Evolutionary conservation across 2,113 vertebrate species (phyloP), one percentile per base, ranked within the genome.

Genomic region (Hippocampus abdominalis): DNA sequence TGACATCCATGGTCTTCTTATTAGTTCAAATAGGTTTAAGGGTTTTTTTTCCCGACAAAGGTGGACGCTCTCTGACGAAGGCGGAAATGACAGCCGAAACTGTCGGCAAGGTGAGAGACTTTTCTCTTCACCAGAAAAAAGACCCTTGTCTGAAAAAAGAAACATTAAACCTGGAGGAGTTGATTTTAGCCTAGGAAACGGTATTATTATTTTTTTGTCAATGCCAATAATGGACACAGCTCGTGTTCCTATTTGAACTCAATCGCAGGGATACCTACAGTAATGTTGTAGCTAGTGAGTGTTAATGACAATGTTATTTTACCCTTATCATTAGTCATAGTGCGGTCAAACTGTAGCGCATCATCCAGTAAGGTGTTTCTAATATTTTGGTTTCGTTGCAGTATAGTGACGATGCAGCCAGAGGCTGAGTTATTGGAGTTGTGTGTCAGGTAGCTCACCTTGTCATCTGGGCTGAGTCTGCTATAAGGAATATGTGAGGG

Each of bases 401-500:
- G 8, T 44, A 44, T 44, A 12, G 11, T 42, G 9, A 42, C 40
- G 11, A 13, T 49, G 4, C 32, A 36, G 32, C 49, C 21, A 54
- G 23, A 54, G 9, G 11, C 8, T 62, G 32, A n/a, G 20, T 12
- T 21, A 11, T 40, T 62, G 8, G 4, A 39, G 18, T 62, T 32
- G 15, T 59, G 8, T 29, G 3, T 4, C 15, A 59, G 12, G 25
- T 23, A 29, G 21, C 23, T 21, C 71, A 93, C 93, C 90, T 93
- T 93, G 80, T 85, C 87, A 21, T 92, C 89, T 0, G 87, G 90
- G 36, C 68, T 73, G 5, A 94, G 92, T 25, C 76, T 80, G 79
- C 69, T 72, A 84, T 91, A 93, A 1, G 90, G 89, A 78, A 94
- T 82, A 82, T 90, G 89, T 0, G 90, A 91, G 7, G 93, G 92